Conservation (phyloP, 2,888 invertebrate genomes). For the Mantis religiosa region DNA sequence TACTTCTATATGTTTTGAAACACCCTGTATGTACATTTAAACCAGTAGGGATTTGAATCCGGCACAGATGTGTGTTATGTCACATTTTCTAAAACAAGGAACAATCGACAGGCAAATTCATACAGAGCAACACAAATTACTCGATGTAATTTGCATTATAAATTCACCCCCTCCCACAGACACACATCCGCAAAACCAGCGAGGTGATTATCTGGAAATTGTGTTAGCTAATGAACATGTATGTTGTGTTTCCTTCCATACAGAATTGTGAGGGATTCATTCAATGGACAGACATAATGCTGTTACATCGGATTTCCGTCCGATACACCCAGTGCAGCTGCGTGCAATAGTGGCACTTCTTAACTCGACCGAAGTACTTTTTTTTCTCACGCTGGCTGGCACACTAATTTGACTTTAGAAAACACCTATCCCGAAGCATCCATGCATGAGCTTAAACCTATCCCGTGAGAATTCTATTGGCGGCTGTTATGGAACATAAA, state of each 20-base stretch:
- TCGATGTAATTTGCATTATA: not conserved
- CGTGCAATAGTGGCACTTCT: not conserved
- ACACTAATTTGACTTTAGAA: too few relatives aligned
- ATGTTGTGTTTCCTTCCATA: not conserved
- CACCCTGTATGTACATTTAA: too few relatives aligned
- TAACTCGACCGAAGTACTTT: too few relatives aligned
- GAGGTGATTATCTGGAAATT: not conserved
- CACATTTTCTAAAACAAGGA: not conserved
- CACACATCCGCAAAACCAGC: not conserved
- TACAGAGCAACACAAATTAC: not conserved
- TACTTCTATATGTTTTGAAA: too few relatives aligned
- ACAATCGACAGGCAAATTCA: not conserved
- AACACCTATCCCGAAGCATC: too few relatives aligned
- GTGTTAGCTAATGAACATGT: not conserved
- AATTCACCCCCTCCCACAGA: not conserved
- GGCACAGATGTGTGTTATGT: too few relatives aligned
- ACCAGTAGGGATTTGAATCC: not conserved
- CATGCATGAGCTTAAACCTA: too few relatives aligned
- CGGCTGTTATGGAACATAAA: too few relatives aligned
- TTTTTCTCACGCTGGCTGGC: too few relatives aligned
- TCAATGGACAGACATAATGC: not conserved
- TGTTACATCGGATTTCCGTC: constrained; percentile 2
- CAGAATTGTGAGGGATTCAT: not conserved
- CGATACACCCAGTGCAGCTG: not conserved
- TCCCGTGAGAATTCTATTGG: too few relatives aligned